Base-by-base conservation (phyloP, 2,113 vertebrate genomes). In the Miniopterus natalensis region DNA sequence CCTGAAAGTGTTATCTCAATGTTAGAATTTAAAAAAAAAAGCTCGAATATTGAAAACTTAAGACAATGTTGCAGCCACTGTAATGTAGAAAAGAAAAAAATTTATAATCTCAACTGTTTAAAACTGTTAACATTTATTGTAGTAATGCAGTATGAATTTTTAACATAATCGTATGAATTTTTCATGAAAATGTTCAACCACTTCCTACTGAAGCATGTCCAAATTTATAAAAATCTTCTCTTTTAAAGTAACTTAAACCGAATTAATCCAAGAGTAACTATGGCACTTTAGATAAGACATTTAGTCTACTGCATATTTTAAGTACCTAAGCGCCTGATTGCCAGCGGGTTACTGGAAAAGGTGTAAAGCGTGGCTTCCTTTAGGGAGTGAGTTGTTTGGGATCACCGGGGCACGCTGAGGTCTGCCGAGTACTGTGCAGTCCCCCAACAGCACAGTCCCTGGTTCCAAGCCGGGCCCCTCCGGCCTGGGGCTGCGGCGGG, bases 351-450 rank as follows among this genome's bases (percentile, higher is more conserved):
- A 66, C 49, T 55, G 31, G n/a, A 66, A 96, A 95, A 59, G 49
- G 8, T 78, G 47, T 17, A 40, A 1, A 68, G 12, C 31, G 57
- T 31, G 12, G 21, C 59, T 96, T 7, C 0, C 31, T 99, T 90
- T 98, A 99, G 70, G 99, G 99, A 0, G 99, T 99, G 81, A 99
- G 99, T 88, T 99, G 98, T 94, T 99, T 99, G 79, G 99, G 99
- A 94, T 99, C 99, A 66, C 99, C 99, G 0, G 99, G 99, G 98
- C 99, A 99, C 99, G 99, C 99, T 94, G 99, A 99, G 66, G 99
- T 99, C 98, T 99, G 99, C 0, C 99, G 99, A 23, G 99, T 98
- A 6, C 99, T 99, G 98, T 99, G 99, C 78, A 99, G 97, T 21
- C 99, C 99, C 42, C 98, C 96, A 99, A 99, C 96, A 99, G 98